Evolutionary conservation across 2,797 vertebrate genomes (phyloP), one percentile per base, ranked within the genome.

Genomic region (Ibycter americanus): DNA sequence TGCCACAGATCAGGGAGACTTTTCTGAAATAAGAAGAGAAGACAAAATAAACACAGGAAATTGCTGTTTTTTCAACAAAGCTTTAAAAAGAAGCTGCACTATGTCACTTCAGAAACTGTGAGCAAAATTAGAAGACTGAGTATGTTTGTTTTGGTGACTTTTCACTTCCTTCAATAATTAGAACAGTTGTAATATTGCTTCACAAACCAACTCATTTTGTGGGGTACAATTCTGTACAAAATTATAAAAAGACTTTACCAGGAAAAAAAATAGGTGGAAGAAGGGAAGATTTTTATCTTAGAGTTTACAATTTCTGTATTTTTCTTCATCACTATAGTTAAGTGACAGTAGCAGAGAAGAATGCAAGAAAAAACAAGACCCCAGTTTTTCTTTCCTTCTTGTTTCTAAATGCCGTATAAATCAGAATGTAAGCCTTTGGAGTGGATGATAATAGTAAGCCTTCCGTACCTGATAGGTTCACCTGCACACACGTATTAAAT

Each of bases 31-130:
- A 83, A 90, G 79, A 94, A 93, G 67, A 89, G 85, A 96, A 98
- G 95, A 95, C 85, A 98, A 98, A 98, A 98, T 97, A 95, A 98
- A 98, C 97, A 96, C 96, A 97, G 98, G 98, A 98, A 98, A 98
- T 97, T 96, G 90, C 93, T 98, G 96, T 97, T 98, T 98, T 98
- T 92, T 84, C 93, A 98, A 94, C 93, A 91, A 91, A 96, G 94
- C 93, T 96, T 95, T 87, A 63, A 61, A 92, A 97, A 96, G 82
- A 96, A 95, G 63, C 93, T 91, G 96, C 63, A 61, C 97, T 95
- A 97, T 97, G 87, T 98, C 96, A 97, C 79, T 62, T 94, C 94
- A 91, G 84, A 94, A 80, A 77, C 76, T 84, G 81, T 1, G 8
- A 96, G 91, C 78, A 83, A 97, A 97, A 97, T 87, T 89, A 88